phyloP scores from a whole-genome alignment of 2,888 invertebrate genomes.

The Eilema caniola region DNA sequence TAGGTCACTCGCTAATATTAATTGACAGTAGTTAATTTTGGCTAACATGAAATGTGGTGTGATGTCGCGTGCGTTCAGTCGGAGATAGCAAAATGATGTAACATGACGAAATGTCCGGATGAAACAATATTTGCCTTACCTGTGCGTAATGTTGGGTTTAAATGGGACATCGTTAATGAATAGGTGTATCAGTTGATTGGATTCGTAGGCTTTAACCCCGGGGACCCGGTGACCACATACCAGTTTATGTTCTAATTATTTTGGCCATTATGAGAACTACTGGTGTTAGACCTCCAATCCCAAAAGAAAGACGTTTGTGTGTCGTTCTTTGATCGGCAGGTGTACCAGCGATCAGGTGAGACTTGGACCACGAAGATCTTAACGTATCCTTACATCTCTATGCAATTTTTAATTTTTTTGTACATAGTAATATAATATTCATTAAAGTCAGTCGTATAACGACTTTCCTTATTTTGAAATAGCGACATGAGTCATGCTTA shows the following conservation, averaged over 20 bases:
- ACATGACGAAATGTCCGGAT: slow-evolving; percentile 1
- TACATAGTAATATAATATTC: too few species aligned
- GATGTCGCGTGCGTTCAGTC: neutral
- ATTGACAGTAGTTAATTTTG: slow-evolving; percentile 44
- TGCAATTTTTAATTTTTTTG: too few species aligned
- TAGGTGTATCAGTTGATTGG: neutral
- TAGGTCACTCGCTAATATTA: slow-evolving; percentile 44
- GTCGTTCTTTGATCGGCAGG: too few species aligned
- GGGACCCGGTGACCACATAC: too few species aligned
- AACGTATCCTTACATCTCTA: too few species aligned
- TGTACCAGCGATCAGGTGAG: too few species aligned
- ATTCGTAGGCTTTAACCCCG: neutral
- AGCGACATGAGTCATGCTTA: neutral
- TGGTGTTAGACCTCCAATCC: too few species aligned
- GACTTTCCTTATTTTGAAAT: neutral
- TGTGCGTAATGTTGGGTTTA: neutral
- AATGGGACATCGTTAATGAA: neutral
- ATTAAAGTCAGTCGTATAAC: neutral
- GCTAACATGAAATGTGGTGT: slow-evolving; percentile 33
- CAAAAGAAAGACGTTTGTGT: too few species aligned
- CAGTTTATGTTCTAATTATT: too few species aligned
- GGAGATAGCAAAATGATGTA: slow-evolving; percentile 12
- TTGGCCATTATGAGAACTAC: too few species aligned
- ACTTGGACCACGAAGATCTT: neutral
- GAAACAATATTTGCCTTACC: neutral